Percentiles rank a stretch among this genome's conserved stretches.
phyloP scores from a whole-genome alignment of 2,113 vertebrate genomes.

The Pagrus major region DNA sequence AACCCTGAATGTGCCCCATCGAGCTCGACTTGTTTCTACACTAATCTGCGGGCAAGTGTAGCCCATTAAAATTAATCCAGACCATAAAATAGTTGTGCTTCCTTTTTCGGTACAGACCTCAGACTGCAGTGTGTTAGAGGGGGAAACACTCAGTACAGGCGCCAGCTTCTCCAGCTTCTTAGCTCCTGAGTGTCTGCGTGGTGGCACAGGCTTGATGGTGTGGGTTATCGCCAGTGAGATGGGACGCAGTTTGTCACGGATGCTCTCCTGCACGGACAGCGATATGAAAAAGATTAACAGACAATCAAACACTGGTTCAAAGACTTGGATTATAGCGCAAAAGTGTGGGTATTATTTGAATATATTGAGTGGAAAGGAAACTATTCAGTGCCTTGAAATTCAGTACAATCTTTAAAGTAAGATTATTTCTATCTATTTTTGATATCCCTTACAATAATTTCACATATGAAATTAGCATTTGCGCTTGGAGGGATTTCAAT shows the following conservation, averaged over 20 bases:
- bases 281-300: background rate
- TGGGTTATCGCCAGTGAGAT: constrained; percentile 89
- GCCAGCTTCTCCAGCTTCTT: constrained; percentile 81
- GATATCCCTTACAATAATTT: too few relatives aligned
- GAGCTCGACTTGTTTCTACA: background rate
- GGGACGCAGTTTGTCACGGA: constrained; percentile 92
- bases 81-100: constrained; percentile 9
- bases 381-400: too few relatives aligned
- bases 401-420: too few relatives aligned
- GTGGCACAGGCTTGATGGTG: constrained; percentile 83
- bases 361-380: background rate
- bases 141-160: constrained; percentile 87
- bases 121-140: constrained; percentile 84
- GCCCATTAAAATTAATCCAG: background rate
- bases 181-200: constrained; percentile 72
- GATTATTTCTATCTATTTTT: too few relatives aligned
- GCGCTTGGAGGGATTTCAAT: too few relatives aligned
- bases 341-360: background rate
- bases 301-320: background rate
- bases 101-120: constrained; percentile 83
- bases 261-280: constrained; percentile 83
- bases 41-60: background rate
- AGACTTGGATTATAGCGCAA: background rate
- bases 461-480: too few relatives aligned
- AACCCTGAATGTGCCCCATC: background rate